These are phyloP conservation scores for Phrynocephalus guinanensis DNA, from an alignment of 2,797 vertebrate genomes.

Conservation along the genomic window DNA sequence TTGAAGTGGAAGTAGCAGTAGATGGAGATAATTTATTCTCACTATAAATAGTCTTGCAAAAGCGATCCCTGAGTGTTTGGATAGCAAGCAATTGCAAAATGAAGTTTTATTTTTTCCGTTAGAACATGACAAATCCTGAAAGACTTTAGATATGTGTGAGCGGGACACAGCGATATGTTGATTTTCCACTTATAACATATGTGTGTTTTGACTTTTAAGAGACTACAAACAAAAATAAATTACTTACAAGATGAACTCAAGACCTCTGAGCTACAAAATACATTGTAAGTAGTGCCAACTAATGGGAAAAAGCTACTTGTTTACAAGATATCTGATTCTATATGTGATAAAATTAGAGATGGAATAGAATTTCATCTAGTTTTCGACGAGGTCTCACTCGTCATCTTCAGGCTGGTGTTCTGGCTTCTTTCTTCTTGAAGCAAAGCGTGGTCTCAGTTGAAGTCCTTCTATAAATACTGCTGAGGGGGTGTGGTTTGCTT, in stretches of 20 bases:
- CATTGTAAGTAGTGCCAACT: constrained; percentile 52
- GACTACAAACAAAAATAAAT: constrained; percentile 47
- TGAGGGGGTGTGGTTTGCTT: too few relatives aligned
- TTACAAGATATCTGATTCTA: not conserved
- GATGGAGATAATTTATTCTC: not conserved
- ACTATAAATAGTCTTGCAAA: not conserved
- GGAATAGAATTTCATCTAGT: not conserved
- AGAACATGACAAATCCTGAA: constrained; percentile 2
- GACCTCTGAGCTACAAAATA: not conserved
- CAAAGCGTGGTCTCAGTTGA: too few relatives aligned
- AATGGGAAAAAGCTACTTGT: not conserved
- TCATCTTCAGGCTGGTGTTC: too few relatives aligned
- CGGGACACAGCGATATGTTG: not conserved
- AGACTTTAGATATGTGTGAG: not conserved
- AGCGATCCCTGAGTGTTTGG: not conserved
- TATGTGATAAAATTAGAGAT: not conserved
- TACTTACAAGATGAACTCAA: constrained; percentile 36
- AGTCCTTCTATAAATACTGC: too few relatives aligned
- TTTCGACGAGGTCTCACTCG: too few relatives aligned
- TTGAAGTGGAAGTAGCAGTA: not conserved
- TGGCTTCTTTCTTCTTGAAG: too few relatives aligned
- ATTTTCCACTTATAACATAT: not conserved
- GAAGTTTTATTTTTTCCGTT: constrained; percentile 32
- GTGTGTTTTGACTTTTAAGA: constrained; percentile 55
- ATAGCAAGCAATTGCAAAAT: not conserved